Evolutionary conservation across 2,113 vertebrate species (phyloP), one percentile per base, ranked within the genome.

Genomic region (Pachypanchax playfairii): DNA sequence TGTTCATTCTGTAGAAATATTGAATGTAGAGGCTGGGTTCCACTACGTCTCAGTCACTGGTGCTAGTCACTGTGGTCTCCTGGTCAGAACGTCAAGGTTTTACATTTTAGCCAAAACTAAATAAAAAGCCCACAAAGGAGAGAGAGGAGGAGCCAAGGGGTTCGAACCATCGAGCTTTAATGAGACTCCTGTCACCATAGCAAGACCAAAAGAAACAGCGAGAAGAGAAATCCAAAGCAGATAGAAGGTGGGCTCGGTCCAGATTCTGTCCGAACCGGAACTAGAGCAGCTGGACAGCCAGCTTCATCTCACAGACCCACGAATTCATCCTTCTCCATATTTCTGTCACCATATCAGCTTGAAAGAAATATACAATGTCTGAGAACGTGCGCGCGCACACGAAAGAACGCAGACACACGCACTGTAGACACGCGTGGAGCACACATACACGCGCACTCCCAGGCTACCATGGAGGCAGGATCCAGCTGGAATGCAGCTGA

Each of bases 151-250:
- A 33, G n/a, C n/a, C n/a, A n/a, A n/a, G n/a, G n/a, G 31, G 6
- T 20, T 11, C 21, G 21, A 43, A 43, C 18, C 41, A 43, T 20
- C 18, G 41, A 4, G 47, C n/a, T n/a, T n/a, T n/a, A n/a, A n/a
- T n/a, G n/a, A n/a, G n/a, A n/a, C 44, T 59, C 47, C 56, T 43
- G 50, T 67, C 73, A 65, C 20, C 75, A 53, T 41, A 50, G 78
- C 63, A 57, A 20, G 51, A 66, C 47, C 47, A 47, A 55, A 47
- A 73, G 53, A 62, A 42, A 41, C 42, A 33, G 47, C 20, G 6
- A 25, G 33, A 47, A 49, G 14, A 56, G 36, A 49, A 28, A 50
- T 65, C n/a, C 35, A 28, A 28, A 46, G 42, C 25, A 11, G 58
- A 56, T 58, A 26, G 42, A 17, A 9, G 6, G 18, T 31, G 22